These are phyloP conservation scores for Laterallus jamaicensis DNA, from an alignment of 2,113 vertebrate genomes.

Conservation along the genomic window DNA sequence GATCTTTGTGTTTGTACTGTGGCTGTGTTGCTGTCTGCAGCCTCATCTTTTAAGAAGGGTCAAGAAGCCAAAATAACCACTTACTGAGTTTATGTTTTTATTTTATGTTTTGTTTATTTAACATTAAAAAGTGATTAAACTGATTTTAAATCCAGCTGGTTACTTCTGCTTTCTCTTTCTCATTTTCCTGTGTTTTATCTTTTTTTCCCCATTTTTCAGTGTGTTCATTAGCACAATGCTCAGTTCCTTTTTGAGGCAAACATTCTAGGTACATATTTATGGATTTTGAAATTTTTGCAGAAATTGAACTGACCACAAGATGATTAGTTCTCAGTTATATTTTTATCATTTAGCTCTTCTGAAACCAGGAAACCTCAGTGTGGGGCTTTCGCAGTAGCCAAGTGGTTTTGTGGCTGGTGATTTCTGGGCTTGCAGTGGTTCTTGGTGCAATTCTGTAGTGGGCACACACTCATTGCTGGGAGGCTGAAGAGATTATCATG, in stretches of 20 bases:
- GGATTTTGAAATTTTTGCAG: neutral
- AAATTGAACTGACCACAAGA: neutral
- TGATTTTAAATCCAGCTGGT: neutral
- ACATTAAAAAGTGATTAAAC: neutral
- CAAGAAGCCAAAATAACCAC: neutral
- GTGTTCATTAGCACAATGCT: neutral
- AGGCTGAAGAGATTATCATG: neutral
- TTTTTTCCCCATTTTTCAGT: neutral
- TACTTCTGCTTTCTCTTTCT: neutral
- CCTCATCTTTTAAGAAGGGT: fast-evolving
- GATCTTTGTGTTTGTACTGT: neutral
- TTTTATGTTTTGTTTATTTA: neutral
- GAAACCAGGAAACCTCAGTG: neutral
- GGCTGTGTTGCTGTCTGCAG: fast-evolving
- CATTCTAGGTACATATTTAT: neutral
- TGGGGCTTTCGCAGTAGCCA: neutral
- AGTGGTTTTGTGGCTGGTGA: neutral
- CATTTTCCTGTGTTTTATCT: neutral
- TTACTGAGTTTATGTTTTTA: neutral
- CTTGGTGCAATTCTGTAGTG: neutral
- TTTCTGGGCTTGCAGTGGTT: neutral
- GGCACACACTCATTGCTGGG: neutral
- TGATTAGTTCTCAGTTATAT: neutral
- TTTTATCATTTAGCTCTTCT: neutral
- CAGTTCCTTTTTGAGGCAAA: neutral